Evolutionary conservation across 2,888 invertebrate genomes (phyloP).

Genomic region (Pardosa pseudoannulata): DNA sequence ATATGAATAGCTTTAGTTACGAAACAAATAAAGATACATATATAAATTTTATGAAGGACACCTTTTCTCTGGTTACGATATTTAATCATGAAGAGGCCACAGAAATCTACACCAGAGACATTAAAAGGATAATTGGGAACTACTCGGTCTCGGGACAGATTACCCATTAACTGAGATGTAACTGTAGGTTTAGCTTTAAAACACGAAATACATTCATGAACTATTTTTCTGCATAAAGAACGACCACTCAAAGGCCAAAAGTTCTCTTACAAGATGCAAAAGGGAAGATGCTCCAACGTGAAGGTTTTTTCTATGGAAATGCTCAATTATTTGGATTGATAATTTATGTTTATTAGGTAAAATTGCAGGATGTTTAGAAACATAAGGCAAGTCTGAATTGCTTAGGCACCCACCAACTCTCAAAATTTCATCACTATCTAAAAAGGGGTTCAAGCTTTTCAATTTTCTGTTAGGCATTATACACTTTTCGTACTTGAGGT

Average conservation of each 20-base stretch:
- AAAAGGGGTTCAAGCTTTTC: slow-evolving; percentile 7
- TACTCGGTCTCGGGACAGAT: no score
- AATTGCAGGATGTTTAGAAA: background rate
- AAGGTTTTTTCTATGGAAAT: background rate
- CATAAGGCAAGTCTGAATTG: slow-evolving; percentile 2
- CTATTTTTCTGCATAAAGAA: background rate
- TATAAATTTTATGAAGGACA: no score
- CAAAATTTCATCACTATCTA: background rate
- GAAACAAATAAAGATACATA: no score
- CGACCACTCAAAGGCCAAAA: background rate
- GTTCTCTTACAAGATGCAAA: background rate
- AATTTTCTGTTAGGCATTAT: slow-evolving; percentile 14
- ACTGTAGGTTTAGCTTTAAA: no score
- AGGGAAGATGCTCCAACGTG: background rate
- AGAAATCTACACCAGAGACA: no score
- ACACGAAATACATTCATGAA: background rate
- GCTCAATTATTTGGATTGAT: background rate
- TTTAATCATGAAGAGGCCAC: no score
- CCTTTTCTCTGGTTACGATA: no score
- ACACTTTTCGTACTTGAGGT: background rate
- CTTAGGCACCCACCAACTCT: slow-evolving; percentile 11
- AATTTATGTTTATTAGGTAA: slow-evolving; percentile 5
- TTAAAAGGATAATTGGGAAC: no score
- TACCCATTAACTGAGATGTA: no score
- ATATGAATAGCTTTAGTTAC: no score